phyloP scores from a whole-genome alignment of 2,113 vertebrate genomes.

The Anoplopoma fimbria region DNA sequence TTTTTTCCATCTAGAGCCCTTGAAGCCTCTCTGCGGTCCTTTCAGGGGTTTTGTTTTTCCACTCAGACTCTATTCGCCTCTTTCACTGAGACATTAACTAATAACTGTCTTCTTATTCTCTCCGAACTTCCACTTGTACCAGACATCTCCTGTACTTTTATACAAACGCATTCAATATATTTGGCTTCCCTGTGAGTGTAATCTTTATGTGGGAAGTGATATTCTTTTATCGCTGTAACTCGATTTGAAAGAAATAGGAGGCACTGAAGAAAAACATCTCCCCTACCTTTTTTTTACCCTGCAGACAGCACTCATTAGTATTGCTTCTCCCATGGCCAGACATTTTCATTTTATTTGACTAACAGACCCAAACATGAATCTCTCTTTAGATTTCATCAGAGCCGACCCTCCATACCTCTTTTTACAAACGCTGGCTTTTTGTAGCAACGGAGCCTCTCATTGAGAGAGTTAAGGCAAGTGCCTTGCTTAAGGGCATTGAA shows the following conservation, averaged over 20 bases:
- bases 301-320: slow-evolving; percentile 38
- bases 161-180: neutral
- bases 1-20: slow-evolving; percentile 52
- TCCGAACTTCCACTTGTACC: neutral
- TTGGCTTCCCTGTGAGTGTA: neutral
- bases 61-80: slow-evolving; percentile 30
- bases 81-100: slow-evolving; percentile 28
- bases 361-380: slow-evolving; percentile 57
- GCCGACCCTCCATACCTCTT: neutral
- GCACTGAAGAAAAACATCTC: slow-evolving; percentile 23
- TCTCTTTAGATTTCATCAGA: slow-evolving; percentile 28
- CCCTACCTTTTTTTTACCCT: too few species aligned
- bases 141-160: neutral
- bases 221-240: slow-evolving; percentile 28
- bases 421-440: slow-evolving; percentile 44
- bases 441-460: slow-evolving; percentile 45
- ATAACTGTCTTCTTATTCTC: slow-evolving; percentile 7
- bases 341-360: slow-evolving; percentile 62
- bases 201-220: slow-evolving; percentile 12
- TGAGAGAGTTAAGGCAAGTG: slow-evolving; percentile 71
- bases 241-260: slow-evolving; percentile 20
- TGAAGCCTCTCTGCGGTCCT: slow-evolving; percentile 59
- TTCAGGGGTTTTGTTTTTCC: slow-evolving; percentile 45
- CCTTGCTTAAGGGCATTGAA: slow-evolving; percentile 77
- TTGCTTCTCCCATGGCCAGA: slow-evolving; percentile 38